Percentiles rank a stretch among this genome's conserved stretches.
Conservation (phyloP, 2,888 invertebrate genomes). For the Eupithecia pulchellata region DNA sequence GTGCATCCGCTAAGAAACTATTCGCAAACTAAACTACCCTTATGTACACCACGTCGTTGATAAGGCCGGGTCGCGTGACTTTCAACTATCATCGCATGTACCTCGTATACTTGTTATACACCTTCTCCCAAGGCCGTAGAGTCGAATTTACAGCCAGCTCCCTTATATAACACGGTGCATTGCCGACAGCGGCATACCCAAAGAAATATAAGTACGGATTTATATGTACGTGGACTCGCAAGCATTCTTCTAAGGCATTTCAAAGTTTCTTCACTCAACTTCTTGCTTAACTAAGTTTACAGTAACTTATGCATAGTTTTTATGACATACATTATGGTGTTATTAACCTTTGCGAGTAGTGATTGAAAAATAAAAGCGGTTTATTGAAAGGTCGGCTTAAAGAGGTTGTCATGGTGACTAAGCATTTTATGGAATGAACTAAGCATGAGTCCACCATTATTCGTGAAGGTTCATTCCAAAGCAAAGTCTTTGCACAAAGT, state of each 20-base stretch:
- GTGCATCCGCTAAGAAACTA: conserved; percentile 61
- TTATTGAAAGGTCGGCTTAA: conserved; percentile 32
- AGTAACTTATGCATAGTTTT: conserved; percentile 1
- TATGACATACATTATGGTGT: conserved; percentile 21
- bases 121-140: conserved; percentile 13
- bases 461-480: conserved; percentile 14
- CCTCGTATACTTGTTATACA: conserved; percentile 19
- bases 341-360: conserved; percentile 39
- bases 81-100: conserved; percentile 20
- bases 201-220: conserved; percentile 27
- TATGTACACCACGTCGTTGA: conserved; percentile 46
- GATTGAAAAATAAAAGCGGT: conserved; percentile 31
- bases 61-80: conserved; percentile 35
- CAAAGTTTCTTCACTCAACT: conserved; percentile 3
- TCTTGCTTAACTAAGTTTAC: conserved; percentile 2
- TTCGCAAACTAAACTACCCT: conserved; percentile 55
- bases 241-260: conserved; percentile 12
- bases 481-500: not conserved
- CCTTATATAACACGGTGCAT: conserved; percentile 18
- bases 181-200: conserved; percentile 37
- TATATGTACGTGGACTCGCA: conserved; percentile 22
- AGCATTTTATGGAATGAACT: conserved; percentile 35
- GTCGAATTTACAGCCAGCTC: conserved; percentile 7
- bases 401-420: conserved; percentile 41
- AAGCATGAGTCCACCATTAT: conserved; percentile 28